Base-by-base conservation (phyloP, 2,113 vertebrate genomes). In the Clupea harengus region DNA sequence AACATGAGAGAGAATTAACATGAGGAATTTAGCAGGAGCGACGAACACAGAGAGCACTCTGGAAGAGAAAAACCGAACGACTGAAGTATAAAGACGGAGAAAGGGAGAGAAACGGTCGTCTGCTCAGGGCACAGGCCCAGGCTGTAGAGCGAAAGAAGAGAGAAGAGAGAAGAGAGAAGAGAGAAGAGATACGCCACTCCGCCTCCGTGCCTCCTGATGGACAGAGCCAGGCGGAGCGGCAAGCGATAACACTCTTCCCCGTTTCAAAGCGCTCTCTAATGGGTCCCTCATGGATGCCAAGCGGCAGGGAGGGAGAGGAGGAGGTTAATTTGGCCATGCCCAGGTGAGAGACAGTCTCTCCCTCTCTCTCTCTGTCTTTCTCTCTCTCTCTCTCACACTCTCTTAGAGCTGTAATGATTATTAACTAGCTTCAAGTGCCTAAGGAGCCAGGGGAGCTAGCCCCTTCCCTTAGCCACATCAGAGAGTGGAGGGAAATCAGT, bases 251-350 rank as follows among this genome's bases (percentile, higher is more conserved):
- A 83, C 82, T 88, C 84, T 89, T 88, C 72, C 85, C 87, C 85
- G 78, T 89, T 90, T 90, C 87, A 90, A 89, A 91, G 89, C 88
- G 81, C 86, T 39, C 81, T 85, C 88, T 92, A 92, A 92, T 92
- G 86, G 91, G 91, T 91, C 91, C 91, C 91, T 92, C 83, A 91
- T 87, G 91, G 90, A 89, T 81, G 85, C 85, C 44, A 85, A 82
- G 87, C 84, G 83, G 87, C 85, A 89, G 83, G 81, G 81, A 89
- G 86, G 86, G 85, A 82, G 85, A 84, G 89, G 83, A 87, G 81
- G 92, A 93, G 93, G 96, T 96, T 97, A 96, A 97, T 96, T 95
- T 95, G 92, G 93, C 96, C 94, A 94, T 93, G 94, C 95, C 96
- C 96, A 97, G 96, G 96, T 97, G 95, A 97, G 95, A 86, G 50